A percentile compares a stretch with the other conserved stretches of the same genome.
These are phyloP conservation scores for Scophthalmus maximus DNA, from an alignment of 2,113 vertebrate genomes.

Conservation along the genomic window DNA sequence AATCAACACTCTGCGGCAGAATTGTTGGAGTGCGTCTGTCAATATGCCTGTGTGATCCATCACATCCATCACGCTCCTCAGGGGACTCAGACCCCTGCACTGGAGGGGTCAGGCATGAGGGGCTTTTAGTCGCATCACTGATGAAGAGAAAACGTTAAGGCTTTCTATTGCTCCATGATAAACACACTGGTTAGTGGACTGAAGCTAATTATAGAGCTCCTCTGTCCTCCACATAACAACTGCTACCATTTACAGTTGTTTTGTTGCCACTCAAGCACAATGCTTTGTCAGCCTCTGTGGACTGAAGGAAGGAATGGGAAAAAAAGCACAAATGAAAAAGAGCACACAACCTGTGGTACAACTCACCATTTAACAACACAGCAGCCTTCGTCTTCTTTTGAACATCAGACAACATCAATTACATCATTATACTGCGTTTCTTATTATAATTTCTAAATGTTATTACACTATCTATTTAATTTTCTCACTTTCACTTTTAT, in stretches of 20 bases:
- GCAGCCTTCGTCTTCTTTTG: not conserved
- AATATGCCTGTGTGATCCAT: slow-evolving; percentile 66
- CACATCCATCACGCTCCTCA: slow-evolving; percentile 55
- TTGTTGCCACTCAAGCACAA: slow-evolving; percentile 25
- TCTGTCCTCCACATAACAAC: slow-evolving; percentile 23
- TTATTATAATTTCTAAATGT: not conserved
- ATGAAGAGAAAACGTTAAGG: slow-evolving; percentile 74
- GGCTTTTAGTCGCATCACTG: slow-evolving; percentile 66
- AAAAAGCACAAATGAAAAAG: slow-evolving; percentile 10
- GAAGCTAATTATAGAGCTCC: slow-evolving; percentile 53
- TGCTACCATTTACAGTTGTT: slow-evolving; percentile 32
- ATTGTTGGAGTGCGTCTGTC: slow-evolving; percentile 60
- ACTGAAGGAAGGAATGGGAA: slow-evolving; percentile 2
- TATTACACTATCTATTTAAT: not conserved
- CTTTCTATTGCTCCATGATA: slow-evolving; percentile 54
- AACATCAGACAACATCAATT: slow-evolving; percentile 17
- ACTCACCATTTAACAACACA: not conserved
- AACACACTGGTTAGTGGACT: slow-evolving; percentile 53
- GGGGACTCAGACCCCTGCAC: slow-evolving; percentile 49
- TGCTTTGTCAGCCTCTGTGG: slow-evolving; percentile 5
- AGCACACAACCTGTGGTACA: not conserved
- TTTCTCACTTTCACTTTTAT: not conserved
- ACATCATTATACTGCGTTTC: too few relatives aligned
- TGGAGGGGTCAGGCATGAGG: slow-evolving; percentile 56
- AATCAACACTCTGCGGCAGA: slow-evolving; percentile 52